phyloP scores from a whole-genome alignment of 2,113 vertebrate species.

The Onychostruthus taczanowskii region DNA sequence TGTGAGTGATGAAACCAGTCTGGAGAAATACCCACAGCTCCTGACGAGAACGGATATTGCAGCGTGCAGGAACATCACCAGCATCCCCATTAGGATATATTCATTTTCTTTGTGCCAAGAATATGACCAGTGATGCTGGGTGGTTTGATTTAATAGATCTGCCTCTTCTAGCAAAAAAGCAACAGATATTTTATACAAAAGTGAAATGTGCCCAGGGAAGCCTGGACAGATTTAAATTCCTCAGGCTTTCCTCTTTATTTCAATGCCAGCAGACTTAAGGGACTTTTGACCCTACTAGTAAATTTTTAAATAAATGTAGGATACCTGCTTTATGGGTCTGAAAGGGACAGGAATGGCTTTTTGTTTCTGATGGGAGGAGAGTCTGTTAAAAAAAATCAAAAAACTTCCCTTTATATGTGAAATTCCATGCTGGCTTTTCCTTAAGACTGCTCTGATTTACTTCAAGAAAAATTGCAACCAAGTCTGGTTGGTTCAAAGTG shows the following conservation, averaged over 20 bases:
- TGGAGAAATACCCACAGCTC: neutral
- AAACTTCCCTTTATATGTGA: neutral
- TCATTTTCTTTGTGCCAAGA: neutral
- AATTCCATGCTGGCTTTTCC: neutral
- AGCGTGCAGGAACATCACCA: neutral
- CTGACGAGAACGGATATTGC: neutral
- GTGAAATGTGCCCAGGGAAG: slow-evolving; percentile 7
- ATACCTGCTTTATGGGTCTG: slow-evolving; percentile 2
- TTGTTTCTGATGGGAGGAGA: neutral
- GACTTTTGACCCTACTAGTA: slow-evolving; percentile 42
- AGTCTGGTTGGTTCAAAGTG: neutral
- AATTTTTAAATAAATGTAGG: neutral
- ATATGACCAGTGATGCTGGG: neutral
- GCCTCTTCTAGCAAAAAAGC: slow-evolving; percentile 2
- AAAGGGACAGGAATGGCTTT: neutral
- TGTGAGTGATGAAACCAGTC: slow-evolving; percentile 37
- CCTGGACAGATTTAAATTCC: slow-evolving; percentile 39
- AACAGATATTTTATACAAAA: slow-evolving; percentile 41
- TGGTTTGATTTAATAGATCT: slow-evolving; percentile 28
- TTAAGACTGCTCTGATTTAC: neutral
- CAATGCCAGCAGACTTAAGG: slow-evolving; percentile 52
- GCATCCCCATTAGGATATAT: neutral
- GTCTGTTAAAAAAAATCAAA: neutral
- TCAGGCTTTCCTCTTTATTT: slow-evolving; percentile 45
- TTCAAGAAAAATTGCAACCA: neutral